Conservation (phyloP, 2,113 vertebrate species). For the Ciconia stormi region DNA sequence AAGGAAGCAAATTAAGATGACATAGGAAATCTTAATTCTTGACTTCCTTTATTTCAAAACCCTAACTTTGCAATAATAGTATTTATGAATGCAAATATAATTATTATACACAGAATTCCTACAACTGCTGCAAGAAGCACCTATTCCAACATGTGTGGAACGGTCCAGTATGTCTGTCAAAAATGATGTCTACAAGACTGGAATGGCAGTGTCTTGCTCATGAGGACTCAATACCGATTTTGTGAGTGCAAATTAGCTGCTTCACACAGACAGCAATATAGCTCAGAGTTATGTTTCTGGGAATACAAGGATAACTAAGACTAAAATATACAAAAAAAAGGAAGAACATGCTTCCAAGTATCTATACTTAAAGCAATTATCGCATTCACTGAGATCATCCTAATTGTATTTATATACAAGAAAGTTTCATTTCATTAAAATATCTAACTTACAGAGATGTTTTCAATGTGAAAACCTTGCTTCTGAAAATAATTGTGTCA, state of each 20-base stretch:
- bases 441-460: not conserved
- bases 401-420: not conserved
- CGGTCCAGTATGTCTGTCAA: not conserved
- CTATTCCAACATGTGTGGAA: not conserved
- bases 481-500: constrained; percentile 2
- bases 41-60: not conserved
- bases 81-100: not conserved
- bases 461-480: not conserved
- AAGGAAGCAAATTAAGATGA: not conserved
- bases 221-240: not conserved
- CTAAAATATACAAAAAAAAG: not conserved
- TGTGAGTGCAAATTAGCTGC: not conserved
- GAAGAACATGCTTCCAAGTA: not conserved
- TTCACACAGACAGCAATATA: not conserved
- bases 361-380: constrained; percentile 10
- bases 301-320: not conserved
- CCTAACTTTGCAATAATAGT: not conserved
- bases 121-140: not conserved
- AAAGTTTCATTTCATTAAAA: constrained; percentile 10
- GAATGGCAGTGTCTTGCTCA: not conserved
- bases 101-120: not conserved
- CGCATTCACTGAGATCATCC: not conserved
- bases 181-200: not conserved
- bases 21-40: not conserved
- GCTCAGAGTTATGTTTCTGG: not conserved